Conservation (phyloP, 2,888 invertebrate genomes). For the Drosophila tripunctata region DNA sequence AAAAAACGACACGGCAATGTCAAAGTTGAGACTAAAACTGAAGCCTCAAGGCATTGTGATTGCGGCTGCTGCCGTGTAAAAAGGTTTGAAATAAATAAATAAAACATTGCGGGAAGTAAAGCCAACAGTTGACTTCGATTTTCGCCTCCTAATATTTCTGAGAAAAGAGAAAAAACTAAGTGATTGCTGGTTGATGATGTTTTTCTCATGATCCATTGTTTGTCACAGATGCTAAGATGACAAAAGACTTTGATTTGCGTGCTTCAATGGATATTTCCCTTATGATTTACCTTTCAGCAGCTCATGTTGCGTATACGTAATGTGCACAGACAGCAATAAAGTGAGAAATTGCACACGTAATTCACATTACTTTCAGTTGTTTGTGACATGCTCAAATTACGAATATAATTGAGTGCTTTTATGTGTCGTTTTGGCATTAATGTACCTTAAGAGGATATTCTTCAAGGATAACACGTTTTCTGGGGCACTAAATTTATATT, state of each 20-base stretch:
- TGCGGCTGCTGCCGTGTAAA: conserved; percentile 38
- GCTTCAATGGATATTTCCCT: conserved; percentile 17
- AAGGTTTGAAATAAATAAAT: conserved; percentile 46
- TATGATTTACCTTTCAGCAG: conserved; percentile 7
- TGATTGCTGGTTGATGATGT: conserved; percentile 44
- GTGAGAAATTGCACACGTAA: conserved; percentile 43
- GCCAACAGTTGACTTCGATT: conserved; percentile 6
- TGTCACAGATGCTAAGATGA: conserved; percentile 8
- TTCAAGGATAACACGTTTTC: not conserved
- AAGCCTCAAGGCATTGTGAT: conserved; percentile 26
- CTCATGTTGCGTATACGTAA: conserved; percentile 25
- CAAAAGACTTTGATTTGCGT: conserved; percentile 42
- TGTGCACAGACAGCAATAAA: conserved; percentile 25
- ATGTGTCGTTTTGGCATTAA: not conserved
- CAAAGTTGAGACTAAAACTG: conserved; percentile 54
- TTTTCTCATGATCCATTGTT: not conserved
- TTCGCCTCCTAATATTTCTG: conserved; percentile 7
- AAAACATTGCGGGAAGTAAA: conserved; percentile 33
- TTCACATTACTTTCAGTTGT: conserved; percentile 26
- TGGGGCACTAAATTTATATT: not conserved
- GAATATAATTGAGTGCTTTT: conserved; percentile 7
- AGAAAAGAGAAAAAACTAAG: conserved; percentile 14
- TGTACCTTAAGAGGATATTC: not conserved
- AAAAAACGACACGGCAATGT: conserved; percentile 46
- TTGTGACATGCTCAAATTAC: conserved; percentile 24